These are phyloP conservation scores for Petrocephalus zakoni DNA, from an alignment of 2,113 vertebrate genomes.

Conservation along the genomic window DNA sequence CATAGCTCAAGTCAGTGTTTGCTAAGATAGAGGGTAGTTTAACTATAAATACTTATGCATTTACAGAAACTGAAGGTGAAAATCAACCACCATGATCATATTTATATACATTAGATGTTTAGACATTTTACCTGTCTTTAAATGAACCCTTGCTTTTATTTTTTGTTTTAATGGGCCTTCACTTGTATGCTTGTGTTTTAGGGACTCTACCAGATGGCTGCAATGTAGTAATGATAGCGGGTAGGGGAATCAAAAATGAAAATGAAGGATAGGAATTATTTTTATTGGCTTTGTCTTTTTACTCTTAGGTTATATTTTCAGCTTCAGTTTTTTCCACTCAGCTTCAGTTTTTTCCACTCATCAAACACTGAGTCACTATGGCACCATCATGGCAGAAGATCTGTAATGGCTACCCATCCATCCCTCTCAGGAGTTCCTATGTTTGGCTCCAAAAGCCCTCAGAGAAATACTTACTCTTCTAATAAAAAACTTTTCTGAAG, in stretches of 20 bases:
- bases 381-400: background rate
- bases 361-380: background rate
- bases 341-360: slow-evolving; percentile 13
- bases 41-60: slow-evolving; percentile 33
- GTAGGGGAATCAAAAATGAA: slow-evolving; percentile 15
- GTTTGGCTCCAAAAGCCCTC: background rate
- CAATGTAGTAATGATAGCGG: slow-evolving; percentile 33
- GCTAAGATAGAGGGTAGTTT: slow-evolving; percentile 43
- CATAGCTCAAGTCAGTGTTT: slow-evolving; percentile 25
- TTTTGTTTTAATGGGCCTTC: slow-evolving; percentile 46
- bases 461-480: background rate
- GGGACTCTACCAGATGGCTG: background rate
- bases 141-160: slow-evolving; percentile 51
- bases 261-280: background rate
- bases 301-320: slow-evolving; percentile 31
- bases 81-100: no score
- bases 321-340: no score
- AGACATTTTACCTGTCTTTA: slow-evolving; percentile 59
- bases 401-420: background rate
- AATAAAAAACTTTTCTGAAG: background rate
- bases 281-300: slow-evolving; percentile 36
- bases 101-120: slow-evolving; percentile 60
- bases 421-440: background rate
- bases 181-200: slow-evolving; percentile 43
- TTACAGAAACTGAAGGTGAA: slow-evolving; percentile 28